A percentile compares a stretch with the other conserved stretches of the same genome.
Conservation (phyloP, 2,888 invertebrate genomes). For the Heliconius charithonia region DNA sequence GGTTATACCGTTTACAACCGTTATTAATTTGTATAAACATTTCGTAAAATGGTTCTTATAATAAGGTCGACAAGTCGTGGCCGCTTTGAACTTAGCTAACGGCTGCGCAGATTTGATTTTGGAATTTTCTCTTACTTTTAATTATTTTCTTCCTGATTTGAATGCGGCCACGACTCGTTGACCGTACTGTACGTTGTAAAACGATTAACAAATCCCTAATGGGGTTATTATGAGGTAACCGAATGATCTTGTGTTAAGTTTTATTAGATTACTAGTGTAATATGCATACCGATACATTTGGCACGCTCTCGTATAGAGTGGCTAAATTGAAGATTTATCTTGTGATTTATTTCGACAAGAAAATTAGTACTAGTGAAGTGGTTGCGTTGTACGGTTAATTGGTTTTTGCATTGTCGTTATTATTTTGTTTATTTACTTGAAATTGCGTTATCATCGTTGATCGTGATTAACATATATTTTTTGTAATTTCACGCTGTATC, state of each 20-base stretch:
- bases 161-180: too few species aligned
- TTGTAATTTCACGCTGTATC: too few species aligned
- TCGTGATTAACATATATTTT: too few species aligned
- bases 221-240: constrained; percentile 12
- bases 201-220: constrained; percentile 29
- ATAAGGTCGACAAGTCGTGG: too few species aligned
- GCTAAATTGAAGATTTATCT: constrained; percentile 18
- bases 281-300: constrained; percentile 5
- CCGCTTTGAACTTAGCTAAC: too few species aligned
- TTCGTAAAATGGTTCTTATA: constrained; percentile 38
- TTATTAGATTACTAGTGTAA: constrained; percentile 16
- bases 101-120: too few species aligned
- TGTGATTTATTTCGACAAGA: constrained; percentile 22
- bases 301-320: constrained; percentile 20
- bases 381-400: not conserved
- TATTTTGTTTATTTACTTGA: not conserved
- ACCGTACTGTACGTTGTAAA: constrained; percentile 15
- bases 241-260: constrained; percentile 24
- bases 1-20: constrained; percentile 43
- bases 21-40: constrained; percentile 47
- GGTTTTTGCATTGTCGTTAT: not conserved
- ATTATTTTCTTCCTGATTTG: too few species aligned
- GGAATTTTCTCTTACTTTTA: too few species aligned
- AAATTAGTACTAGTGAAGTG: constrained; percentile 8
- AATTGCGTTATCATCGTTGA: not conserved